Conservation (phyloP, 2,888 invertebrate genomes). For the Polylopha cassiicola region DNA sequence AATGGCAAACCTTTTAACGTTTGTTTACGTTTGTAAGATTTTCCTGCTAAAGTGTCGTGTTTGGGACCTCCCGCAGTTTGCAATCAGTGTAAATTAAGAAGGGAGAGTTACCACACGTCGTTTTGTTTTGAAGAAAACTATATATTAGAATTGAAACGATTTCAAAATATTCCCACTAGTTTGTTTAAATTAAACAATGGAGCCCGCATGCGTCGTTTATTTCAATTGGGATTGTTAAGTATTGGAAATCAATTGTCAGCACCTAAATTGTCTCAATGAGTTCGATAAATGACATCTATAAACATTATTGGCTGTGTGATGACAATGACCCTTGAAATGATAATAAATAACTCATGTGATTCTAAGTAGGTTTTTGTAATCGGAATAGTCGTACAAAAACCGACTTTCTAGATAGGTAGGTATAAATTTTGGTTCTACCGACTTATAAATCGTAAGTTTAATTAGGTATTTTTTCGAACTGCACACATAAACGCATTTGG, state of each 20-base stretch:
- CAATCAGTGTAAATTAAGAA: constrained; percentile 22
- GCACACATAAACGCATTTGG: too few relatives aligned
- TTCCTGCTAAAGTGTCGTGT: constrained; percentile 34
- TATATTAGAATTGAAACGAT: too few relatives aligned
- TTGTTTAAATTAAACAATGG: constrained; percentile 68
- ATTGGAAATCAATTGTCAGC: constrained; percentile 74
- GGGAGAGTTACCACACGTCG: constrained; percentile 37
- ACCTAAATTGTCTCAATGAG: constrained; percentile 51
- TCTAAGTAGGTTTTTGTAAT: too few relatives aligned
- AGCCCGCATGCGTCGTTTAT: constrained; percentile 67
- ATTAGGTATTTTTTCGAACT: too few relatives aligned
- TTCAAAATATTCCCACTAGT: too few relatives aligned
- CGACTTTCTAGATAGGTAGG: too few relatives aligned
- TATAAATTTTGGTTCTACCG: too few relatives aligned
- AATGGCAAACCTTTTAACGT: constrained; percentile 27
- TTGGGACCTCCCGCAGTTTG: constrained; percentile 41
- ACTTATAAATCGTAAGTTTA: too few relatives aligned
- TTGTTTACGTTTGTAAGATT: constrained; percentile 35
- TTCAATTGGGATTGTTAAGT: constrained; percentile 71
- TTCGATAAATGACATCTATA: constrained; percentile 45
- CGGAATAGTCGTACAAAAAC: too few relatives aligned
- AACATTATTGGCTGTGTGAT: too few relatives aligned
- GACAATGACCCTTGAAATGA: too few relatives aligned
- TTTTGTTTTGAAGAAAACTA: constrained; percentile 54
- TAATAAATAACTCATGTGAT: too few relatives aligned